A percentile compares a stretch with the other conserved stretches of the same genome.
Evolutionary conservation across 2,113 vertebrate species (phyloP).

Genomic region (Empidonax alnorum): DNA sequence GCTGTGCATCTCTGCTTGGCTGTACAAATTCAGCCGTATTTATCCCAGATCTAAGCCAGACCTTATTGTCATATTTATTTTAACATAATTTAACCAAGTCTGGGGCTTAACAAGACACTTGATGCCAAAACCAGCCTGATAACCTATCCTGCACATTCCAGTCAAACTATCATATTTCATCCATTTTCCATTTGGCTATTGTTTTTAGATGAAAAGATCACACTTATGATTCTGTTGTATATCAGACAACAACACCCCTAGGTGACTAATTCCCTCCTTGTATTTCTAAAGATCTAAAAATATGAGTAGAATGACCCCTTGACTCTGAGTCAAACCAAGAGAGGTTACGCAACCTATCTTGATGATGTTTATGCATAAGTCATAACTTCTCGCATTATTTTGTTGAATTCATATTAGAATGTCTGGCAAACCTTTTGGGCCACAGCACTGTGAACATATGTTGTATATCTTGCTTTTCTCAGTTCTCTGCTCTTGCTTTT

Average conservation of each 20-base stretch:
- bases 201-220: neutral
- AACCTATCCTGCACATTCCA: neutral
- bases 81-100: neutral
- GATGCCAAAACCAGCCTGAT: neutral
- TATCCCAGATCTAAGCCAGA: neutral
- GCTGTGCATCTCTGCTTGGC: neutral
- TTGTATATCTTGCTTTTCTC: neutral
- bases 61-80: neutral
- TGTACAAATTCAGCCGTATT: neutral
- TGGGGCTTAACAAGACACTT: neutral
- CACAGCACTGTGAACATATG: neutral
- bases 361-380: neutral
- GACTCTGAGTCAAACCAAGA: neutral
- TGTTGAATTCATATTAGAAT: neutral
- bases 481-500: neutral
- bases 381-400: neutral
- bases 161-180: neutral
- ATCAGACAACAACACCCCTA: neutral
- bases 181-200: neutral
- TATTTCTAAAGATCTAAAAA: neutral
- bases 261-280: neutral
- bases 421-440: neutral
- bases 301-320: neutral
- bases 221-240: neutral
- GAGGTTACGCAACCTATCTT: neutral